These are phyloP conservation scores for Cryptoprocta ferox DNA, from an alignment of 2,797 vertebrate species.

Conservation along the genomic window DNA sequence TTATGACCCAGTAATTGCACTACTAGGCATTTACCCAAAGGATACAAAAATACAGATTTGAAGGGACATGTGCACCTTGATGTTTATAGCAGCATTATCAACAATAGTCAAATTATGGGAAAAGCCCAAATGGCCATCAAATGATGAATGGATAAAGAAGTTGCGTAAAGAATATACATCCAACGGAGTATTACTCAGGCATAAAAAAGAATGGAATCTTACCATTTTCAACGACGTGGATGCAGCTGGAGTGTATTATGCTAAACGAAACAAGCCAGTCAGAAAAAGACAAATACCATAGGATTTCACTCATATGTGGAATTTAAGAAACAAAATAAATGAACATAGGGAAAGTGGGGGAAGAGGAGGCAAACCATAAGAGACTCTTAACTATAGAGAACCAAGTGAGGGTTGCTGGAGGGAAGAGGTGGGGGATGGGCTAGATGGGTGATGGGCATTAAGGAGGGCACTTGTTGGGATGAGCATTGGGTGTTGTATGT, in stretches of 20 bases:
- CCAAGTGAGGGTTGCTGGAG: background rate
- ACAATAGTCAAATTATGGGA: background rate
- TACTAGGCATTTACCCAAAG: background rate
- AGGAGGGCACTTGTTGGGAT: background rate
- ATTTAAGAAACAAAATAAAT: background rate
- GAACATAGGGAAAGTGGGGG: background rate
- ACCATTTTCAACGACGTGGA: background rate
- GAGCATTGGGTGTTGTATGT: background rate
- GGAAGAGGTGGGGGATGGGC: background rate
- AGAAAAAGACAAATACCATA: background rate
- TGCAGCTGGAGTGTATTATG: background rate
- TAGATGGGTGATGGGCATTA: background rate
- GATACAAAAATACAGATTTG: background rate
- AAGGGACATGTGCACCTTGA: background rate
- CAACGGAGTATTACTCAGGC: background rate
- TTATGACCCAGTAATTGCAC: background rate
- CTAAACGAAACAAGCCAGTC: background rate
- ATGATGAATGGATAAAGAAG: background rate
- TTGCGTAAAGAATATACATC: background rate
- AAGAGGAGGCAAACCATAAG: background rate
- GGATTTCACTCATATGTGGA: background rate
- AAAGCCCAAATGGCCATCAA: background rate
- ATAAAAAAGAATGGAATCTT: background rate
- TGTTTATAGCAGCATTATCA: background rate
- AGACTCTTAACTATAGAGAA: background rate